Evolutionary conservation across 2,113 vertebrate genomes (phyloP).

Genomic region (Rhegmatorhina hoffmannsi): DNA sequence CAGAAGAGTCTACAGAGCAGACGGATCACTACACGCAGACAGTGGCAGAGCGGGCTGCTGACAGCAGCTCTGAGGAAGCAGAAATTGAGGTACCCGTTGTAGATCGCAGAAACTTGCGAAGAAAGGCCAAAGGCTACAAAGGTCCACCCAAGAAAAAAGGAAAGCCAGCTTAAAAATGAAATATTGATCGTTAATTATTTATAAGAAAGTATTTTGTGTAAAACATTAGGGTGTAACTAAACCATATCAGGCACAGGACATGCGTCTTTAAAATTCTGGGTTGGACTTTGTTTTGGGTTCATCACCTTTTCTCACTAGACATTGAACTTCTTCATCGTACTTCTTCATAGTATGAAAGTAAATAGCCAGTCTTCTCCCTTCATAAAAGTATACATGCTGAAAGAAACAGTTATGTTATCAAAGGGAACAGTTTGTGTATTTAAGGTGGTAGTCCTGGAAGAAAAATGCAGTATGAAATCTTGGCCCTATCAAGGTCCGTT

Average conservation of each 20-base stretch:
- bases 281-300: slow-evolving; percentile 35
- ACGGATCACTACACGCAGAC: slow-evolving; percentile 49
- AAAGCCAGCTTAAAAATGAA: slow-evolving; percentile 69
- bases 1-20: slow-evolving; percentile 69
- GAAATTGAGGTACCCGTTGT: slow-evolving; percentile 80
- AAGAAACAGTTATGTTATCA: background rate
- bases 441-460: background rate
- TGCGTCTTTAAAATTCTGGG: slow-evolving; percentile 39
- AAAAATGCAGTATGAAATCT: background rate
- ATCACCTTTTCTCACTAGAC: slow-evolving; percentile 14
- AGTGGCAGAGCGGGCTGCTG: slow-evolving; percentile 62
- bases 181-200: slow-evolving; percentile 38
- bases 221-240: slow-evolving; percentile 51
- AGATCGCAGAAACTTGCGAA: slow-evolving; percentile 79
- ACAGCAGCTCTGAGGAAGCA: slow-evolving; percentile 82
- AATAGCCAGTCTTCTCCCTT: background rate
- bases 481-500: background rate
- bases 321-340: background rate
- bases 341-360: background rate
- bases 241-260: slow-evolving; percentile 40
- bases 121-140: slow-evolving; percentile 82
- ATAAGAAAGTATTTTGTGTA: slow-evolving; percentile 67
- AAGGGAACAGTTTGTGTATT: background rate
- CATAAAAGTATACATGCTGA: background rate
- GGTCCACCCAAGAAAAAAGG: slow-evolving; percentile 81